Percentiles rank a stretch among this genome's conserved stretches.
Conservation (phyloP, 2,797 vertebrate genomes). For the Coracias cyanogaster region DNA sequence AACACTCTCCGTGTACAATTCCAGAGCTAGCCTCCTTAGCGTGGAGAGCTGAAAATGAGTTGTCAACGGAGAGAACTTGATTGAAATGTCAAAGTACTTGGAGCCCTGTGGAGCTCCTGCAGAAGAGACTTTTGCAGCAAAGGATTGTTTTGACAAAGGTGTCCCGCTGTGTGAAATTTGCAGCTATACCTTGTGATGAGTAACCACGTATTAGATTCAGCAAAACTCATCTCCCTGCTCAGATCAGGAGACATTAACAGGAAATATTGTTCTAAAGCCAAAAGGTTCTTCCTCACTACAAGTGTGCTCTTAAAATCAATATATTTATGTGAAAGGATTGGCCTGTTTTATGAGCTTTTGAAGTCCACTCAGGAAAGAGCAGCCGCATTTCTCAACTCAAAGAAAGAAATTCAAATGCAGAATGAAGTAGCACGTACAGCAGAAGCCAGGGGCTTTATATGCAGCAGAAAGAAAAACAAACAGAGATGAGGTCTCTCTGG, state of each 20-base stretch:
- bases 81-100: constrained; percentile 57
- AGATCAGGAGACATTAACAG: not conserved
- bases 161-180: constrained; percentile 21
- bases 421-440: not conserved
- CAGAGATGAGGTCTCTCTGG: not conserved
- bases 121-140: constrained; percentile 2
- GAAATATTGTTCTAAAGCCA: not conserved
- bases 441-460: not conserved
- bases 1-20: not conserved
- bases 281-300: not conserved
- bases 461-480: constrained; percentile 8
- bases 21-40: not conserved
- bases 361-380: not conserved
- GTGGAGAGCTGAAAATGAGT: not conserved
- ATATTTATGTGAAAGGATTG: not conserved
- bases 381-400: rapidly evolving
- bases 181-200: constrained; percentile 1
- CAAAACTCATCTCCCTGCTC: not conserved
- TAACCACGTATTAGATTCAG: not conserved
- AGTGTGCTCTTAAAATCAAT: not conserved
- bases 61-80: not conserved
- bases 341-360: not conserved
- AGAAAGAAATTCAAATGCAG: not conserved
- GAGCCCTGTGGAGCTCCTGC: not conserved
- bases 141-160: constrained; percentile 23